Conservation (phyloP, 2,797 vertebrate species). For the Hydrolagus colliei region DNA sequence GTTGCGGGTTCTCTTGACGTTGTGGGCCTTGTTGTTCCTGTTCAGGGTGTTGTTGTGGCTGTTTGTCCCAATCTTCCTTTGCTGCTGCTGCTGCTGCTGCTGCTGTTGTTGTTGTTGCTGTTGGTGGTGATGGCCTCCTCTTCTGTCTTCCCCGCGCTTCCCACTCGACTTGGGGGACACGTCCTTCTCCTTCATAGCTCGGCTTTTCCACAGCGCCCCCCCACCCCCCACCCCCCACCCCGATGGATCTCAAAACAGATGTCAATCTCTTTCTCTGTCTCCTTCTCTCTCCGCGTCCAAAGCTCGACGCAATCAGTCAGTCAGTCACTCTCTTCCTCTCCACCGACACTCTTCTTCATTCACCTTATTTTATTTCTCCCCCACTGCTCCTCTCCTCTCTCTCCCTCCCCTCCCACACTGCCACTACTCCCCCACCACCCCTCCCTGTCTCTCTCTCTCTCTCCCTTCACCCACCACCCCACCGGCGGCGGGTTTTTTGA, state of each 20-base stretch:
- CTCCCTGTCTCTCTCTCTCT: too few relatives aligned
- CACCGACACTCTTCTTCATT: conserved; percentile 4
- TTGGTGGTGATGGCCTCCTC: conserved; percentile 60
- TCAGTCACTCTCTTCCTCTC: neutral
- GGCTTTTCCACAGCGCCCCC: neutral
- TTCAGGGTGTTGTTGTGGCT: conserved; percentile 63
- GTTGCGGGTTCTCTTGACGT: conserved; percentile 26
- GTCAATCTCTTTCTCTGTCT: too few relatives aligned
- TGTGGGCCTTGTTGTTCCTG: conserved; percentile 24
- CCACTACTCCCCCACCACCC: too few relatives aligned
- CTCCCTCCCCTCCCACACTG: too few relatives aligned
- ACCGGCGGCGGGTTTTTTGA: too few relatives aligned
- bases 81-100: conserved; percentile 45
- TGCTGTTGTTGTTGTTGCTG: conserved; percentile 69
- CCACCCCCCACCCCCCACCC: neutral
- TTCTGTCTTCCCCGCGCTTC: conserved; percentile 40
- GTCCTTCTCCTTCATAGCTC: conserved; percentile 20
- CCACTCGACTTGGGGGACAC: neutral
- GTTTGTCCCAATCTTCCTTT: conserved; percentile 62
- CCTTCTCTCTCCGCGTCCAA: too few relatives aligned
- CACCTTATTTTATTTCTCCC: too few relatives aligned
- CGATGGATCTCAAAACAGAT: neutral
- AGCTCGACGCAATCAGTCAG: too few relatives aligned
- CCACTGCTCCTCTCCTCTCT: too few relatives aligned
- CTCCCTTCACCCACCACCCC: too few relatives aligned